Percentiles rank a stretch among this genome's conserved stretches.
Conservation (phyloP, 2,888 invertebrate genomes). For the Noctua comes region DNA sequence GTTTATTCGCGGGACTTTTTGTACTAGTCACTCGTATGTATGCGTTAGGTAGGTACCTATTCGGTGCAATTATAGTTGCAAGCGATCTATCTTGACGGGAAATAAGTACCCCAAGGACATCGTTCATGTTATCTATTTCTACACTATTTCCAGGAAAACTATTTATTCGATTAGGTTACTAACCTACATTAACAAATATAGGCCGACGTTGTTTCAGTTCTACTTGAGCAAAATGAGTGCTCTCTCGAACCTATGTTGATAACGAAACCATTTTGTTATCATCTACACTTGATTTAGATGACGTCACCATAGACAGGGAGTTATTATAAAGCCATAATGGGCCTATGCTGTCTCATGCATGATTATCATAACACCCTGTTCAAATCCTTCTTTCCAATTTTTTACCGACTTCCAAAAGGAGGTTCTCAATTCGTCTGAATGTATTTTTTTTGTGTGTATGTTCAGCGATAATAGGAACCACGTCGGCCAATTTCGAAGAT, state of each 20-base stretch:
- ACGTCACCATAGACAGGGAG: slow-evolving; percentile 7
- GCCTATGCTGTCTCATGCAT: neutral
- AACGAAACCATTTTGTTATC: slow-evolving; percentile 11
- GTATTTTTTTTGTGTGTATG: no score
- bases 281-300: slow-evolving; percentile 4
- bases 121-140: neutral
- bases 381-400: neutral
- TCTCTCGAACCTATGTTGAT: slow-evolving; percentile 3
- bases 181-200: neutral
- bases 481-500: no score
- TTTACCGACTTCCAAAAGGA: neutral
- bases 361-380: neutral
- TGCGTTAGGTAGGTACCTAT: neutral
- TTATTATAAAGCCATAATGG: neutral
- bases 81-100: neutral
- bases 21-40: neutral
- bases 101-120: neutral
- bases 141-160: neutral
- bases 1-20: neutral
- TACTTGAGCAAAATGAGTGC: neutral
- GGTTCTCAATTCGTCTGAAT: neutral
- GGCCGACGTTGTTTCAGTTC: neutral
- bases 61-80: neutral
- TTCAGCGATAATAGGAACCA: no score
- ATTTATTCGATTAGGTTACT: neutral